Base-by-base conservation (phyloP, 2,888 invertebrate genomes). In the Limnephilus marmoratus region DNA sequence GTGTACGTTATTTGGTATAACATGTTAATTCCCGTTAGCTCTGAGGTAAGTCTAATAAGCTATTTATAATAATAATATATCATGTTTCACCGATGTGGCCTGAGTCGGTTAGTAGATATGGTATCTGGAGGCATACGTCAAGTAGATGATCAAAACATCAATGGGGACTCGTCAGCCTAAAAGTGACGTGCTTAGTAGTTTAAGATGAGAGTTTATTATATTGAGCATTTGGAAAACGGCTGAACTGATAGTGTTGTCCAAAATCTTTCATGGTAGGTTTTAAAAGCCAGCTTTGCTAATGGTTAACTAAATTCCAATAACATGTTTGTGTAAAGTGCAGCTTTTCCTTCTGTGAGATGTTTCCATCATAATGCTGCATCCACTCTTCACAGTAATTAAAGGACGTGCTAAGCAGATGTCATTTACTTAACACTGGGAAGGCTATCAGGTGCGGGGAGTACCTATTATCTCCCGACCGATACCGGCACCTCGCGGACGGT, bases 341-440 rank as follows among this genome's bases (percentile, higher is more conserved):
- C 11, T 9, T 24, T 68, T 24, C 7, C 68, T 68, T 7, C 7
- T 24, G 68, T 7, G 18, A 68, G 68, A 68, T 68, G 68, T 68
- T n/a, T 9, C 68, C 68, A 24, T 68, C 68, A 9, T n/a, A 5
- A 24, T 68, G 68, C 68, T 68, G 68, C 68, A 68, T 68, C 68
- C 68, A 68, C 68, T 68, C 24, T 68, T 68, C 68, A 68, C n/a
- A 24, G 68, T 68, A 68, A 68, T 68, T 68, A 18, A 34, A 80
- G 24, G 89, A 81, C 82, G 90, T 53, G 90, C 34, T 87, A 90
- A 53, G 90, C 90, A 90, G 90, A 85, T 90, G 90, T 83, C 90
- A 53, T 34, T 90, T 68, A 53, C 83, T 90, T 90, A 82, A 87
- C 87, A 87, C 68, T n/a, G 49, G 31, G 29, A 31, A 49, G 31